Evolutionary conservation across 2,888 invertebrate genomes (phyloP), one percentile per base, ranked within the genome.

Genomic region (Drosophila dives): DNA sequence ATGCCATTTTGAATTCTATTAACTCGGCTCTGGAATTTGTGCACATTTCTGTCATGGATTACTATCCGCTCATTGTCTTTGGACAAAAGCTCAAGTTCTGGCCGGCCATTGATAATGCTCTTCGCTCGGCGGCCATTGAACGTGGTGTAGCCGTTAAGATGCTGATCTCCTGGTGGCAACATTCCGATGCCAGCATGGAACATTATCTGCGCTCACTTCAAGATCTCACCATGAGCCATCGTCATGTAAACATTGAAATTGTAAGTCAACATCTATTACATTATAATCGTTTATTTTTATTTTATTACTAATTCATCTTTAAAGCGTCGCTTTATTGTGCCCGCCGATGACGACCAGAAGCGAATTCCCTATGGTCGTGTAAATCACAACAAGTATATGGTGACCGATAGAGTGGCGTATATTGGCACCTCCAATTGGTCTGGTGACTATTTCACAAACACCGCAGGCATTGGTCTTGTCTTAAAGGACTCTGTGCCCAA

Each of bases 341-440:
- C 99, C 0, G 94, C 95, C 0, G 95, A 95, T 33, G 94, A 95
- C 1, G 95, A 96, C 29, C 97, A 98, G 91, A 94, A 94, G 62
- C 95, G 96, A 91, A 98, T 99, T 79, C 99, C 99, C 0, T 98
- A 93, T 93, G 96, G 95, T 0, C 94, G 99, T 61, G 99, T 99
- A 0, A 99, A 99, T 93, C 99, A 99, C 93, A 99, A 98, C 93
- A 99, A 99, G 91, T 99, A 99, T 93, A 99, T 99, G 98, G 99
- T 99, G n/a, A 99, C 99, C 0, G 99, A 99, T 89, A 95, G 95
- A 45, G 95, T 96, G 0, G 99, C 98, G 0, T 99, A 98, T 93
- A 97, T 99, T 85, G 99, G 99, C 26, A 99, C 99, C 0, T 99
- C 99, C 42, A 99, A 99, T 94, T 99, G 99, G 99, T 97, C 98